A percentile compares a stretch with the other conserved stretches of the same genome.
These are phyloP conservation scores for Lepidurus packardi DNA, from an alignment of 1,140 invertebrate species.

Conservation along the genomic window DNA sequence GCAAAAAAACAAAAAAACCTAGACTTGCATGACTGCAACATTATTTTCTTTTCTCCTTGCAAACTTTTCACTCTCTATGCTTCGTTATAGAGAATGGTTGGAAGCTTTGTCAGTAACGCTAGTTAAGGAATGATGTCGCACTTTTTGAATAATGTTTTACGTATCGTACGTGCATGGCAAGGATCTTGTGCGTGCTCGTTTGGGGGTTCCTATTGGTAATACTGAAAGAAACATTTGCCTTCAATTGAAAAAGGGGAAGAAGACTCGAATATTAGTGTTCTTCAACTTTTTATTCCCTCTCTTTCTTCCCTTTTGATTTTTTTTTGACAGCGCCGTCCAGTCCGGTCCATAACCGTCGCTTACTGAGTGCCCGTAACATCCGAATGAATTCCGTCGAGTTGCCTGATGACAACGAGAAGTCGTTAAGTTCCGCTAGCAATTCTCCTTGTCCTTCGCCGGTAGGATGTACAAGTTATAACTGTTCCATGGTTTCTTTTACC, in stretches of 20 bases:
- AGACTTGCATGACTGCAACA: not conserved
- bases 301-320: conserved; percentile 23
- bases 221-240: conserved; percentile 16
- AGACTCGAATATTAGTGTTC: not conserved
- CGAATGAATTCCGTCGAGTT: conserved; percentile 86
- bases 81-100: not conserved
- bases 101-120: not conserved
- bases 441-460: conserved; percentile 85
- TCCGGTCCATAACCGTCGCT: conserved; percentile 69
- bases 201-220: not conserved
- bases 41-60: not conserved
- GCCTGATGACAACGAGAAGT: conserved; percentile 85
- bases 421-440: conserved; percentile 80
- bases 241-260: not conserved
- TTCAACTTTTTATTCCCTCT: conserved; percentile 22
- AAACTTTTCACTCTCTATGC: not conserved
- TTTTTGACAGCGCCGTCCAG: conserved; percentile 70
- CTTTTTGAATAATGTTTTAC: conserved; percentile 25
- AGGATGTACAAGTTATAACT: conserved; percentile 40
- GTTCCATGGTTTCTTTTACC: not conserved
- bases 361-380: conserved; percentile 71
- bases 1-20: not conserved
- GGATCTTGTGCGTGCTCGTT: conserved; percentile 6
- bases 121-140: conserved; percentile 20
- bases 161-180: conserved; percentile 28